phyloP scores from a whole-genome alignment of 2,888 invertebrate species.

The Plusia festucae region DNA sequence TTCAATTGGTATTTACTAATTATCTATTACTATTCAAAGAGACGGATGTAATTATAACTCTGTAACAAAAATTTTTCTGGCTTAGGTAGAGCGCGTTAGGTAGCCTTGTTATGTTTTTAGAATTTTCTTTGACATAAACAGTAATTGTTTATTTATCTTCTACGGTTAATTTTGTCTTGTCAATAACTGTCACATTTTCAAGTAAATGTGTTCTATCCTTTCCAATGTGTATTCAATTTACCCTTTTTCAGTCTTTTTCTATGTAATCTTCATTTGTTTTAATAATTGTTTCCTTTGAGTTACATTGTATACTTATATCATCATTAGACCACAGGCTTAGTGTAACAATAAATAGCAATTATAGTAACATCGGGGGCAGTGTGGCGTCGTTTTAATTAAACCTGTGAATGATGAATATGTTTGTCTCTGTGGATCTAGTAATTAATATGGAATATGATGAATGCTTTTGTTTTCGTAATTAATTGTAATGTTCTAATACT shows the following conservation, averaged over 20 bases:
- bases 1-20: no score
- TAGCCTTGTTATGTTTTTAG: no score
- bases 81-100: no score
- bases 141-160: no score
- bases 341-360: background rate
- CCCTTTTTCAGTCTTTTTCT: background rate
- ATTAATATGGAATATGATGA: conserved; percentile 37
- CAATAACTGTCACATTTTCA: background rate
- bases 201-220: background rate
- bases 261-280: background rate
- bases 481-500: background rate
- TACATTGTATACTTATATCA: background rate
- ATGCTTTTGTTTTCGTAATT: conserved; percentile 24
- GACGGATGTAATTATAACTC: no score
- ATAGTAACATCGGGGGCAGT: background rate
- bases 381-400: conserved; percentile 9
- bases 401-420: conserved; percentile 40
- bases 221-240: background rate
- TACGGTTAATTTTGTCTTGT: no score
- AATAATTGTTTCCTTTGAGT: background rate
- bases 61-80: no score
- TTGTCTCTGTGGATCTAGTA: conserved; percentile 14
- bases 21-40: no score
- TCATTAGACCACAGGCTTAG: background rate
- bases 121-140: no score